These are phyloP conservation scores for Macrosteles quadrilineatus DNA, from an alignment of 1,140 invertebrate species.

Conservation along the genomic window DNA sequence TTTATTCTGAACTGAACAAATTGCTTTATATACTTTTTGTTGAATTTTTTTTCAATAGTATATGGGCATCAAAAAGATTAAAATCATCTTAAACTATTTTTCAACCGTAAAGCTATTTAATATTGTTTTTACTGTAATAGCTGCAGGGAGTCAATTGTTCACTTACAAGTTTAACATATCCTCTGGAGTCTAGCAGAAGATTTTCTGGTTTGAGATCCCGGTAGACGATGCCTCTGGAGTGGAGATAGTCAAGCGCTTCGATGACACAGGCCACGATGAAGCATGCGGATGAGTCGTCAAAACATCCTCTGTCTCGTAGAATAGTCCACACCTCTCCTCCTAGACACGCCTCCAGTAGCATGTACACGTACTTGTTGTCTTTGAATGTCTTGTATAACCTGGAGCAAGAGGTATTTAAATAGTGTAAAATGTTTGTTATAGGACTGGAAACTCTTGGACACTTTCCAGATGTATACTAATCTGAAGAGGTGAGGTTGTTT, in stretches of 20 bases:
- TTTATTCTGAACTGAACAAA: too few species aligned
- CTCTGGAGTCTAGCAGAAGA: conserved; percentile 79
- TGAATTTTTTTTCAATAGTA: too few species aligned
- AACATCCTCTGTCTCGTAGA: conserved; percentile 72
- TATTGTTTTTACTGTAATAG: too few species aligned
- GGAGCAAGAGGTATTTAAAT: conserved; percentile 42
- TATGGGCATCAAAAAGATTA: too few species aligned
- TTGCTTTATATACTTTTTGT: too few species aligned
- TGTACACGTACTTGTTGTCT: conserved; percentile 94
- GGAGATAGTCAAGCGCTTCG: conserved; percentile 89
- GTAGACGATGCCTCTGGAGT: conserved; percentile 85
- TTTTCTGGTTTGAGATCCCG: conserved; percentile 96
- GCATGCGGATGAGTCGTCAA: conserved; percentile 80
- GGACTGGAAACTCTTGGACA: too few species aligned
- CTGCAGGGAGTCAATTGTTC: too few species aligned
- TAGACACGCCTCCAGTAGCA: conserved; percentile 94
- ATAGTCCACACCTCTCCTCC: conserved; percentile 98
- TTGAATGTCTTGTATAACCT: conserved; percentile 93
- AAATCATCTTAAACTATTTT: too few species aligned
- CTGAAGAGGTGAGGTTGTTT: too few species aligned
- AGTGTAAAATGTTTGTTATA: background rate
- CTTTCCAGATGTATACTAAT: too few species aligned
- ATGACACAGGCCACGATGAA: conserved; percentile 92
- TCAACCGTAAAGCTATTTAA: too few species aligned
- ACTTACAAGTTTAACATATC: conserved; percentile 88